phyloP scores from a whole-genome alignment of 2,113 vertebrate genomes.

The Urocitellus parryii region DNA sequence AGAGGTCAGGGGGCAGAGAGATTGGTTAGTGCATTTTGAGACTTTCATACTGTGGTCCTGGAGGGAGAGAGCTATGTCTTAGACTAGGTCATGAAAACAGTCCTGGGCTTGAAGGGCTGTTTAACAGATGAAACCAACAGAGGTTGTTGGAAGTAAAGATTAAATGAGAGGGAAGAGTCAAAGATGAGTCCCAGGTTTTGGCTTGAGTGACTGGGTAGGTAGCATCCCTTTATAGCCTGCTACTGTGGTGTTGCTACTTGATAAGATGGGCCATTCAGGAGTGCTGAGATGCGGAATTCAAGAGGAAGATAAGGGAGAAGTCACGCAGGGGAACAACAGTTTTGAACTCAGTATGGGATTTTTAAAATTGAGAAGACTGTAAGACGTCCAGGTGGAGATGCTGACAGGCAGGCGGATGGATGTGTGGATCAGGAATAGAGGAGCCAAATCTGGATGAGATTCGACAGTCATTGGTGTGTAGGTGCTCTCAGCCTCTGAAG shows the following conservation, averaged over 20 bases:
- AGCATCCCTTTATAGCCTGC: too few species aligned
- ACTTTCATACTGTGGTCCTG: neutral
- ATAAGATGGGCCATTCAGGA: neutral
- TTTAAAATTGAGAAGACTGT: conserved; percentile 11
- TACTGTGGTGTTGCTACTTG: neutral
- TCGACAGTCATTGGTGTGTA: neutral
- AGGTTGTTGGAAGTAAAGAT: neutral
- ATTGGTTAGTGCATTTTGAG: neutral
- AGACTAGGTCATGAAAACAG: neutral
- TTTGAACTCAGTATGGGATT: neutral
- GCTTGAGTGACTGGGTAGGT: neutral
- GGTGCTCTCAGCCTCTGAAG: neutral
- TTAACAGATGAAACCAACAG: neutral
- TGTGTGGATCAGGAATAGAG: neutral
- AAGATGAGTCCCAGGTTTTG: neutral
- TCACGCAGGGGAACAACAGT: neutral
- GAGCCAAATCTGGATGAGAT: neutral
- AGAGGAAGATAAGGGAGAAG: neutral
- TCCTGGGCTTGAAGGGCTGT: neutral
- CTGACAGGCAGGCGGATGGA: neutral
- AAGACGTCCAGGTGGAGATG: neutral
- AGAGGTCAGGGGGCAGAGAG: neutral
- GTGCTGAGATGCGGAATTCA: neutral
- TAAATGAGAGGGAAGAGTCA: neutral
- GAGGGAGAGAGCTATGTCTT: neutral